Conservation (phyloP, 2,888 invertebrate species). For the Idaea biselata region DNA sequence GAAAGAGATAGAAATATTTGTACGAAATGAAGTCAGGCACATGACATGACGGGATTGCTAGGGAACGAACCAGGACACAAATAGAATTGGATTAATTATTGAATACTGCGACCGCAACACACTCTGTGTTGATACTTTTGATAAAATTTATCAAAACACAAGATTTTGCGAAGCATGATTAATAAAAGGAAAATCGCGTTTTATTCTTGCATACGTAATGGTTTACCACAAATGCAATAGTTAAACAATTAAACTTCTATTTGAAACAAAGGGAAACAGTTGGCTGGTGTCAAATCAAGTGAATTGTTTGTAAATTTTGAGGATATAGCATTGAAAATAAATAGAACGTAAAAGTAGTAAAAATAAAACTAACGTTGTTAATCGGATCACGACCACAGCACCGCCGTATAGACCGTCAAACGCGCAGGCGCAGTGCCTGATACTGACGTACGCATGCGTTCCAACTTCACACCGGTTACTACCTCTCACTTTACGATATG, state of each 20-base stretch:
- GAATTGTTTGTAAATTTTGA: constrained; percentile 31
- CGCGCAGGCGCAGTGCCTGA: constrained; percentile 78
- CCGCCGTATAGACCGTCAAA: constrained; percentile 79
- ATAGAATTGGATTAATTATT: constrained; percentile 68
- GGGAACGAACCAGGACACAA: constrained; percentile 66
- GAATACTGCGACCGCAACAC: constrained; percentile 54
- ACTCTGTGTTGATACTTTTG: constrained; percentile 43
- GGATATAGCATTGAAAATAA: constrained; percentile 40
- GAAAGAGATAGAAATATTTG: constrained; percentile 44
- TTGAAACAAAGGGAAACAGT: constrained; percentile 10
- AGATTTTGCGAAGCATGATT: constrained; percentile 14
- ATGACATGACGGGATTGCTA: constrained; percentile 45
- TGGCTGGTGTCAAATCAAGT: constrained; percentile 50
- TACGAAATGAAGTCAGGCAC: constrained; percentile 57
- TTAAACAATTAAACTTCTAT: constrained; percentile 24
- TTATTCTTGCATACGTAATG: constrained; percentile 45
- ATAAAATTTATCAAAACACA: neutral
- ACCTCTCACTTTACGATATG: constrained; percentile 34
- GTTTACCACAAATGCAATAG: constrained; percentile 35
- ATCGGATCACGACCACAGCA: constrained; percentile 79
- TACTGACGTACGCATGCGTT: constrained; percentile 74
- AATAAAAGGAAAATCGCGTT: constrained; percentile 23
- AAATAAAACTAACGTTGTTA: constrained; percentile 75
- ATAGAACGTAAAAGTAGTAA: constrained; percentile 22
- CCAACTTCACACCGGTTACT: constrained; percentile 62